phyloP scores from a whole-genome alignment of 2,888 invertebrate species.

The Crematogaster levior region DNA sequence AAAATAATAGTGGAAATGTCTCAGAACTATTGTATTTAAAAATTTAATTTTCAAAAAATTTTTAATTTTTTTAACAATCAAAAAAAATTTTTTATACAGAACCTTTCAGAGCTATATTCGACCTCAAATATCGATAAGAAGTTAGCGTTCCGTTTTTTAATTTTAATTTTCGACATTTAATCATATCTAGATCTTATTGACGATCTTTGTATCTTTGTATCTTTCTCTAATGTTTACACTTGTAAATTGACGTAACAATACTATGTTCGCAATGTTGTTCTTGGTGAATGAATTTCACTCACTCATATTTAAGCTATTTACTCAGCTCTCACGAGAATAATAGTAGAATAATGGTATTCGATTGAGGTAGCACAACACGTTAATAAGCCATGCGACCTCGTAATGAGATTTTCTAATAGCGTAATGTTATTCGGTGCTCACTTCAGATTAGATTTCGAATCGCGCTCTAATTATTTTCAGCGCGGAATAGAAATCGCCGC shows the following conservation, averaged over 20 bases:
- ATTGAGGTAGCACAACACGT: neutral
- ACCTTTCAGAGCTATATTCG: too few relatives aligned
- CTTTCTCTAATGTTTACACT: too few relatives aligned
- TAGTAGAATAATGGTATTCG: slow-evolving; percentile 6
- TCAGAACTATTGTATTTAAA: too few relatives aligned
- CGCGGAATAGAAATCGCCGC: neutral
- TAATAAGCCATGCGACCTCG: slow-evolving; percentile 17
- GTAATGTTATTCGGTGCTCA: neutral
- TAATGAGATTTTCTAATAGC: slow-evolving; percentile 12
- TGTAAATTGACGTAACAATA: neutral
- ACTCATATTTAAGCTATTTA: slow-evolving; percentile 7
- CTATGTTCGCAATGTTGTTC: slow-evolving; percentile 7
- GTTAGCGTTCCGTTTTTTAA: too few relatives aligned
- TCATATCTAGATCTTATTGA: too few relatives aligned
- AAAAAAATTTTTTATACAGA: too few relatives aligned
- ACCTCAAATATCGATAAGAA: too few relatives aligned
- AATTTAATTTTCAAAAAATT: too few relatives aligned
- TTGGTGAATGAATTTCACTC: neutral
- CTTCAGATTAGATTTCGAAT: slow-evolving; percentile 8
- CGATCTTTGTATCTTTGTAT: too few relatives aligned
- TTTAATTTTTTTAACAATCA: too few relatives aligned
- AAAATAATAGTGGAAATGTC: too few relatives aligned
- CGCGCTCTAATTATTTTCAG: neutral
- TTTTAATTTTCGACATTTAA: too few relatives aligned
- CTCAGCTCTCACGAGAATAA: neutral